Evolutionary conservation across 2,888 invertebrate species (phyloP).

Genomic region (Autographa pulchrina): DNA sequence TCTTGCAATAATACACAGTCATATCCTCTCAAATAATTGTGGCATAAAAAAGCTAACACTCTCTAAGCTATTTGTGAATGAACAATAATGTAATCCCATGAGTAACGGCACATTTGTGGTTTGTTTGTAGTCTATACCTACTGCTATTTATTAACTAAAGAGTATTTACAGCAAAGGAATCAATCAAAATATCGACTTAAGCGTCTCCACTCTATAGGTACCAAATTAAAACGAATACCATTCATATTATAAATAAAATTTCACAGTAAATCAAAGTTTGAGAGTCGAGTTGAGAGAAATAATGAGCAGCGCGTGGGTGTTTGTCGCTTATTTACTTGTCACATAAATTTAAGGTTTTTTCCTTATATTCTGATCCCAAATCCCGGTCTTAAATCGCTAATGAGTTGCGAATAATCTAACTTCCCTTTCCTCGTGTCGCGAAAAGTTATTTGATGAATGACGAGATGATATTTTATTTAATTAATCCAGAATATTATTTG

Average conservation of each 20-base stretch:
- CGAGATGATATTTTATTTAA: slow-evolving; percentile 1
- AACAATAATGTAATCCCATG: background rate
- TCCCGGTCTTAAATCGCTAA: slow-evolving; percentile 11
- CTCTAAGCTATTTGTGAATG: background rate
- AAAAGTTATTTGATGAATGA: slow-evolving; percentile 7
- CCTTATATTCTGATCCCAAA: slow-evolving; percentile 14
- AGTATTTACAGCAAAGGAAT: background rate
- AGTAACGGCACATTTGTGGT: background rate
- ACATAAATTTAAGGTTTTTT: slow-evolving; percentile 36
- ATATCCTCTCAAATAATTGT: background rate
- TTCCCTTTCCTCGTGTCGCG: slow-evolving; percentile 8
- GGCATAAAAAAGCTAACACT: background rate
- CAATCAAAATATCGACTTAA: background rate
- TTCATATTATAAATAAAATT: slow-evolving; percentile 33
- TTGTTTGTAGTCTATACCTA: background rate
- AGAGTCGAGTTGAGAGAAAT: slow-evolving; percentile 70
- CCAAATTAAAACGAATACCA: slow-evolving; percentile 26
- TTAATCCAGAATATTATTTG: background rate
- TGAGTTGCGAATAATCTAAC: slow-evolving; percentile 18
- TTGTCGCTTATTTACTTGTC: slow-evolving; percentile 56
- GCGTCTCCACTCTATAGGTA: background rate
- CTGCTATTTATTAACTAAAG: background rate
- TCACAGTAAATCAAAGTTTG: slow-evolving; percentile 53
- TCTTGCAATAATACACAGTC: background rate
- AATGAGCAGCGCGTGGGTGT: slow-evolving; percentile 63